Conservation (phyloP, 2,113 vertebrate species). For the Dromiciops gliroides region DNA sequence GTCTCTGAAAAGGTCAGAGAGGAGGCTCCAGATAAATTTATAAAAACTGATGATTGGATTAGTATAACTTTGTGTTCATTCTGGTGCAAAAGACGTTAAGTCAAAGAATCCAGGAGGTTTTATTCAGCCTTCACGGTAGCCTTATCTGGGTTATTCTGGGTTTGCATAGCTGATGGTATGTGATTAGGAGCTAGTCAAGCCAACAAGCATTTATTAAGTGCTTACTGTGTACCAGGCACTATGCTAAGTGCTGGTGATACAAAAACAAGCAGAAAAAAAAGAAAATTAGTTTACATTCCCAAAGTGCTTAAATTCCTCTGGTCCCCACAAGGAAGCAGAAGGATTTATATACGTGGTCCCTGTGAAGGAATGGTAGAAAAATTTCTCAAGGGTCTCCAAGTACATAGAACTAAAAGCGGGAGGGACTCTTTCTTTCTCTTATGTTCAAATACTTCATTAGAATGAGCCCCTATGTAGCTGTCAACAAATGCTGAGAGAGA, state of each 20-base stretch:
- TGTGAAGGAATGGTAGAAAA: slow-evolving; percentile 1
- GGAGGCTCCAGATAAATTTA: slow-evolving; percentile 34
- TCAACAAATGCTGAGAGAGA: background rate
- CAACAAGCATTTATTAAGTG: background rate
- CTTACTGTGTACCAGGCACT: background rate
- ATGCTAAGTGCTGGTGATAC: background rate
- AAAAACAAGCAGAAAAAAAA: background rate
- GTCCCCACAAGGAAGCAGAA: background rate
- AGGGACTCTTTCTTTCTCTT: slow-evolving; percentile 13
- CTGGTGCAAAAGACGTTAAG: slow-evolving; percentile 39
- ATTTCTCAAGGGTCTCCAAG: slow-evolving; percentile 28
- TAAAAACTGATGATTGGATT: slow-evolving; percentile 40
- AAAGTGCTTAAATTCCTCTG: slow-evolving; percentile 32
- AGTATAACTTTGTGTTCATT: slow-evolving; percentile 23
- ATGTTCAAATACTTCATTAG: slow-evolving; percentile 17
- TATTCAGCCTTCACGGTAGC: slow-evolving; percentile 9
- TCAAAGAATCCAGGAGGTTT: slow-evolving; percentile 37
- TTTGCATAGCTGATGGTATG: background rate
- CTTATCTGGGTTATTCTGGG: background rate
- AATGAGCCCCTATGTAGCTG: background rate
- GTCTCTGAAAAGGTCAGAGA: slow-evolving; percentile 32
- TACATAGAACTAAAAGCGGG: slow-evolving; percentile 31
- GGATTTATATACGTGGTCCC: background rate
- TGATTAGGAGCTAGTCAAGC: background rate
- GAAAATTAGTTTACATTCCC: background rate